Percentiles rank a stretch among this genome's conserved stretches.
These are phyloP conservation scores for Xenentodon cancila DNA, from an alignment of 2,797 vertebrate genomes.

Conservation along the genomic window DNA sequence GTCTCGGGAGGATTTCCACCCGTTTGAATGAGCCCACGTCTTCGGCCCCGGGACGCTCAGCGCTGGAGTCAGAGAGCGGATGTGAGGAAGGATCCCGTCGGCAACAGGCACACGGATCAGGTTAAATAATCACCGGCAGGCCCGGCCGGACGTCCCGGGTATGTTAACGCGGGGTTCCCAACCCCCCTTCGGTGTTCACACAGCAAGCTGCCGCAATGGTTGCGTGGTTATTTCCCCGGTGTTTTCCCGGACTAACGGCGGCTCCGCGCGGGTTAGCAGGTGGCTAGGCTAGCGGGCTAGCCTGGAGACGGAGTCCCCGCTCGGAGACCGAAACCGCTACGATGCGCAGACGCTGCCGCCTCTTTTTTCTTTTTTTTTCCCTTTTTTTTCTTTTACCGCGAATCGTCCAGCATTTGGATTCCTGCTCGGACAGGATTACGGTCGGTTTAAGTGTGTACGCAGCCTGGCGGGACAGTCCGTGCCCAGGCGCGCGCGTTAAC, in stretches of 20 bases:
- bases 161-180: too few relatives aligned
- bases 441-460: too few relatives aligned
- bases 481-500: too few relatives aligned
- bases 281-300: constrained; percentile 35
- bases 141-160: too few relatives aligned
- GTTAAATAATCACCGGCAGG: too few relatives aligned
- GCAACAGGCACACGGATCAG: too few relatives aligned
- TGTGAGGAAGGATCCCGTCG: constrained; percentile 8
- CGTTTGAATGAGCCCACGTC: constrained; percentile 24
- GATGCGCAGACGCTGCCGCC: constrained; percentile 42
- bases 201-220: too few relatives aligned
- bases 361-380: too few relatives aligned
- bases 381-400: constrained; percentile 9
- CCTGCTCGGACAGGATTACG: not conserved
- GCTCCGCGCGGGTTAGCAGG: constrained; percentile 36
- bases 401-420: constrained; percentile 37
- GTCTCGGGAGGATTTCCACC: constrained; percentile 5
- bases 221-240: constrained; percentile 4
- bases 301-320: constrained; percentile 23
- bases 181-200: too few relatives aligned
- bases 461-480: too few relatives aligned
- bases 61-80: constrained; percentile 53
- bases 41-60: constrained; percentile 34
- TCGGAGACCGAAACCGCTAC: constrained; percentile 42
- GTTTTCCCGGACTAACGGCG: not conserved